Conservation (phyloP, 2,113 vertebrate species). For the Empidonax traillii region DNA sequence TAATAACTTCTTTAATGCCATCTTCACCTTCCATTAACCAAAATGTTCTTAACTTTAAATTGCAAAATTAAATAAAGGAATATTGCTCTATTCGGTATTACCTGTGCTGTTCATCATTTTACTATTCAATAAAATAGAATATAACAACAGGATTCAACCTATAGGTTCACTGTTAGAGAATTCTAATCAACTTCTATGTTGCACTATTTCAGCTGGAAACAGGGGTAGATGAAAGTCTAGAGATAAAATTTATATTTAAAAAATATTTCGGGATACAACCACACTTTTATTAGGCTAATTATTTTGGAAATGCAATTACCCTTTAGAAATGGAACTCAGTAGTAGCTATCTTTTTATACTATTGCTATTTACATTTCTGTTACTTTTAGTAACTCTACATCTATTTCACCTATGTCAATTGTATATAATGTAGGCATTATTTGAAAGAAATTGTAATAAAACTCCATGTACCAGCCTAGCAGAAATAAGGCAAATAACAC, state of each 20-base stretch:
- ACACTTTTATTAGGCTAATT: neutral
- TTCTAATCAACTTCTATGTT: neutral
- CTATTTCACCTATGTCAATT: neutral
- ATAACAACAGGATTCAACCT: neutral
- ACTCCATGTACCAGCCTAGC: neutral
- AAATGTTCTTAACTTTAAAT: conserved; percentile 20
- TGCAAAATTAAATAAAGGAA: conserved; percentile 34
- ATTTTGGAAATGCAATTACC: neutral
- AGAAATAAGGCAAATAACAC: neutral
- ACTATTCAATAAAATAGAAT: neutral
- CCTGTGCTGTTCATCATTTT: conserved; percentile 7
- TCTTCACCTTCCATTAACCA: conserved; percentile 35
- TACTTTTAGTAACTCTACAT: neutral
- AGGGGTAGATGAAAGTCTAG: neutral
- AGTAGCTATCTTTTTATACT: neutral
- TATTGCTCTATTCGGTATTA: neutral
- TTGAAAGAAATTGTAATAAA: neutral
- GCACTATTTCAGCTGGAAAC: neutral
- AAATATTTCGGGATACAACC: neutral
- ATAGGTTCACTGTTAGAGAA: neutral
- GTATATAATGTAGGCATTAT: neutral
- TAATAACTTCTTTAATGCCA: neutral
- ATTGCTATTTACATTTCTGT: neutral
- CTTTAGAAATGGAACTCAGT: neutral
- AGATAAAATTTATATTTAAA: neutral